Evolutionary conservation across 2,797 vertebrate species (phyloP).

Genomic region (Rhyacichthys aspro): DNA sequence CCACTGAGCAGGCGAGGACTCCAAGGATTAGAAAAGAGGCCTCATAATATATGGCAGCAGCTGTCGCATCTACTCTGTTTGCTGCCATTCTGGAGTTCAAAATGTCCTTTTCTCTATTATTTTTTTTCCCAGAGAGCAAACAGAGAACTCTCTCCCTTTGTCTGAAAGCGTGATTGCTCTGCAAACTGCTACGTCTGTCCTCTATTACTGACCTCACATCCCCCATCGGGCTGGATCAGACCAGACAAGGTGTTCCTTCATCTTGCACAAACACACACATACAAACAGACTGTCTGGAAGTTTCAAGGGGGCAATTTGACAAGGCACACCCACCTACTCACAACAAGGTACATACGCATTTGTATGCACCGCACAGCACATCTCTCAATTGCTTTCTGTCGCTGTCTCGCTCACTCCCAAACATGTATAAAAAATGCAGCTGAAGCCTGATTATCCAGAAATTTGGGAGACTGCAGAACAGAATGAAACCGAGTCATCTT

Average conservation of each 20-base stretch:
- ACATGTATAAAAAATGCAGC: slow-evolving; percentile 25
- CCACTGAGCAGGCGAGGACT: slow-evolving; percentile 32
- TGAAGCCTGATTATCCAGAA: slow-evolving; percentile 51
- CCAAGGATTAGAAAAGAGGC: slow-evolving; percentile 22
- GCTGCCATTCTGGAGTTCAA: slow-evolving; percentile 46
- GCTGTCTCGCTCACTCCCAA: slow-evolving; percentile 10
- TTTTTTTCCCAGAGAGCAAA: slow-evolving; percentile 37
- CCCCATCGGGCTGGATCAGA: slow-evolving; percentile 48
- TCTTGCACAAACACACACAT: slow-evolving; percentile 25
- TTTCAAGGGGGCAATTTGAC: slow-evolving; percentile 68
- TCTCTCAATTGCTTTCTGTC: slow-evolving; percentile 35
- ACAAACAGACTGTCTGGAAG: slow-evolving; percentile 29
- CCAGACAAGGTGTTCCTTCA: slow-evolving; percentile 64
- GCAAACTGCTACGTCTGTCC: slow-evolving; percentile 60
- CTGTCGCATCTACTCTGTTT: slow-evolving; percentile 62
- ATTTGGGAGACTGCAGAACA: slow-evolving; percentile 36
- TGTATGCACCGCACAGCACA: slow-evolving; percentile 53
- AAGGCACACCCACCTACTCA: slow-evolving; percentile 50
- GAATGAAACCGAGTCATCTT: slow-evolving; percentile 53
- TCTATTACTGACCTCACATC: slow-evolving; percentile 66
- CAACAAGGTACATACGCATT: slow-evolving; percentile 50
- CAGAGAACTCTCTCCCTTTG: slow-evolving; percentile 24
- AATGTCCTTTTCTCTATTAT: slow-evolving; percentile 23
- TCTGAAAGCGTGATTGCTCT: slow-evolving; percentile 61
- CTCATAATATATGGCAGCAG: slow-evolving; percentile 37